Evolutionary conservation across 2,113 vertebrate genomes (phyloP).

Genomic region (Chelonoidis abingdonii): DNA sequence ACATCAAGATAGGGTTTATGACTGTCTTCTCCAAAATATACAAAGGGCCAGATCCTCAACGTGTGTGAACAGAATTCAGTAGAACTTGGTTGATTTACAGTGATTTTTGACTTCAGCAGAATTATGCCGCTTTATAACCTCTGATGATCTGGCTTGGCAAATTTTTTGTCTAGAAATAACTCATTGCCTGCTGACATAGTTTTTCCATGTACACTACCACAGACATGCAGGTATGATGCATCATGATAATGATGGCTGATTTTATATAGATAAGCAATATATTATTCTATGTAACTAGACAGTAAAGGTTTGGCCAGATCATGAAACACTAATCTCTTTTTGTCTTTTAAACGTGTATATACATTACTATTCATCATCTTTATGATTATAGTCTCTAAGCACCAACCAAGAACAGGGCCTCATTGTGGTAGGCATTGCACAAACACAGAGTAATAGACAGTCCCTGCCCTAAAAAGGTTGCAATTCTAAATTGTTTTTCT

Average conservation of each 20-base stretch:
- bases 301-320: neutral
- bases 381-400: neutral
- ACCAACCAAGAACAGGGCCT: neutral
- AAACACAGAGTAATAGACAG: neutral
- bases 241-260: no score
- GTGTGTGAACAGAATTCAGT: neutral
- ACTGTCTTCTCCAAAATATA: neutral
- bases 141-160: neutral
- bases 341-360: neutral
- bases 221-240: neutral
- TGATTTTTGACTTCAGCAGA: neutral
- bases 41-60: neutral
- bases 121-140: neutral
- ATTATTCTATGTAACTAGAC: neutral
- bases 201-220: neutral
- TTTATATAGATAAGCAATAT: neutral
- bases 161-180: neutral
- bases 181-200: neutral
- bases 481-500: neutral
- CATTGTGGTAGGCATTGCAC: neutral
- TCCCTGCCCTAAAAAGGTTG: neutral
- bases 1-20: no score
- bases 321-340: neutral
- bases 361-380: fast-evolving
- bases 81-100: neutral